Percentiles rank a stretch among this genome's conserved stretches.
Evolutionary conservation across 2,888 invertebrate species (phyloP).

Genomic region (Rhimphoctona megacephalus): DNA sequence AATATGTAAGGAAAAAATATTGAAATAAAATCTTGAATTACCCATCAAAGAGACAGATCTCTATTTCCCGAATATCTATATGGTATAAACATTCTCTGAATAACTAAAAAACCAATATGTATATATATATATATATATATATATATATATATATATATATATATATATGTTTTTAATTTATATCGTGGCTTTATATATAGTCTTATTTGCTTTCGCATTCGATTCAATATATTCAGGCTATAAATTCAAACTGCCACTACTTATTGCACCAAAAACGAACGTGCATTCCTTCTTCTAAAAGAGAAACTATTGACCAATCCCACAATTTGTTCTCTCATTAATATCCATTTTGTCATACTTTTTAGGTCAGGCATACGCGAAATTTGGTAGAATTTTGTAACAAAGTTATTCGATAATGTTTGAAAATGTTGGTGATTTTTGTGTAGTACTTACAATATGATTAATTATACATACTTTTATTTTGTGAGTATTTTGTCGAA

Average conservation of each 20-base stretch:
- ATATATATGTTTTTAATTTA: background rate
- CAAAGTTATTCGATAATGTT: background rate
- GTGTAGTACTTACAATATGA: background rate
- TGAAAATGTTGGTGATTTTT: background rate
- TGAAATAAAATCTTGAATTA: constrained; percentile 36
- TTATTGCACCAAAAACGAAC: constrained; percentile 31
- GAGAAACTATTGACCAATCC: background rate
- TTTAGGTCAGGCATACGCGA: background rate
- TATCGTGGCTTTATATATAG: background rate
- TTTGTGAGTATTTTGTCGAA: background rate
- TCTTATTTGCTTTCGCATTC: constrained; percentile 22
- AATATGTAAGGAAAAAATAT: constrained; percentile 21
- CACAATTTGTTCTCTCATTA: too few relatives aligned
- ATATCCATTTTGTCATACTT: background rate
- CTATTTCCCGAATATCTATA: background rate
- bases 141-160: background rate
- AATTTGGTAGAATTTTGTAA: background rate
- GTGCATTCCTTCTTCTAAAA: background rate
- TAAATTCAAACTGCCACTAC: constrained; percentile 53
- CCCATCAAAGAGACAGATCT: constrained; percentile 25
- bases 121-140: background rate
- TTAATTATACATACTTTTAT: background rate
- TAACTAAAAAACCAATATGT: background rate
- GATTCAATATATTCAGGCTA: constrained; percentile 2
- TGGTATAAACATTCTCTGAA: background rate